Evolutionary conservation across 1,140 invertebrate species (phyloP).

Genomic region (Zaprionus nigranus): DNA sequence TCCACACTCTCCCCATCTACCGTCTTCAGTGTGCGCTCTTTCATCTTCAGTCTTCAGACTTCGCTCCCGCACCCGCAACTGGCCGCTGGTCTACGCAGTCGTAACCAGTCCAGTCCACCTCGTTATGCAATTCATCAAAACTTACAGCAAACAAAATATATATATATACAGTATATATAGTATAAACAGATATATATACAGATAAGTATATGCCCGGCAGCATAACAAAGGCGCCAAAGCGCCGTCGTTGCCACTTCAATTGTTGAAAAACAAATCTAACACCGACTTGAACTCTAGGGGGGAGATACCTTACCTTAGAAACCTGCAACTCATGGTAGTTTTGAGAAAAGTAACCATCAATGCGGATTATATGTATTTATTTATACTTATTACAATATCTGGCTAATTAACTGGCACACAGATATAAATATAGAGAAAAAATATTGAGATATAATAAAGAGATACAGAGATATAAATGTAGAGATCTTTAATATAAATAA

Average conservation of each 20-base stretch:
- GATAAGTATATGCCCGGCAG: slow-evolving; percentile 1
- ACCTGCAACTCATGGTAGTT: neutral
- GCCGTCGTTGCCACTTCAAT: slow-evolving; percentile 13
- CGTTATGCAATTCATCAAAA: slow-evolving; percentile 65
- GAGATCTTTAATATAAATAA: too few relatives aligned
- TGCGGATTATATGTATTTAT: neutral
- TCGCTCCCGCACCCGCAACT: neutral
- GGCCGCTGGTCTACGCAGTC: neutral
- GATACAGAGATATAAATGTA: too few relatives aligned
- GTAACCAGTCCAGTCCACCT: slow-evolving; percentile 16
- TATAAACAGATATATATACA: neutral
- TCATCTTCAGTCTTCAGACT: neutral
- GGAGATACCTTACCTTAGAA: neutral
- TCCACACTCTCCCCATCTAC: neutral
- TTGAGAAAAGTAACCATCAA: neutral
- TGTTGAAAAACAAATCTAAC: slow-evolving; percentile 9
- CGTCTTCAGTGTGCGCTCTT: neutral
- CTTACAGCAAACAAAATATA: slow-evolving; percentile 43
- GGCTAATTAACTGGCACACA: neutral
- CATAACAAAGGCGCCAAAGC: slow-evolving; percentile 33
- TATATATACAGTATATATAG: slow-evolving; percentile 7
- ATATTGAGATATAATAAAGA: too few relatives aligned
- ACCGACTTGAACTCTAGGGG: slow-evolving; percentile 1
- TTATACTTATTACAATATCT: neutral
- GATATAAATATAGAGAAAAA: too few relatives aligned